Base-by-base conservation (phyloP, 1,140 invertebrate species). In the Drosophila triauraria region DNA sequence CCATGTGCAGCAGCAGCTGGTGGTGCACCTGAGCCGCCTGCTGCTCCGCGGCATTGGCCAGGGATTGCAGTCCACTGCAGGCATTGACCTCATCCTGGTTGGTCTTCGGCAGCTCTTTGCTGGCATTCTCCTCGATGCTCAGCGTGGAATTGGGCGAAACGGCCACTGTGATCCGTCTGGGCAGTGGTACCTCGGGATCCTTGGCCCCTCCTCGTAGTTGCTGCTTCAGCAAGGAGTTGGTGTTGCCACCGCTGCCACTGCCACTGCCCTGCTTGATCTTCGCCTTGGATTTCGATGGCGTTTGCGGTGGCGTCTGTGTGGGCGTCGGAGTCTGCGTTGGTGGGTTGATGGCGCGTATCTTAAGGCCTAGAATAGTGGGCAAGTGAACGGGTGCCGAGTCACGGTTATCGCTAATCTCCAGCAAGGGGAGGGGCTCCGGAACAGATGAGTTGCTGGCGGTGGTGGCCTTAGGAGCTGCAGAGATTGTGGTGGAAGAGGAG, bases 201-300 rank as follows among this genome's bases (percentile, higher is more conserved):
- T 90, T 92, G 25, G 83, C 67, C 79, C 90, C 95, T 93, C 67
- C 74, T 4, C 88, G 80, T 20, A 92, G 57, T 58, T 92, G 91
- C 61, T 92, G 91, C 47, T 91, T 91, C 4, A 92, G 71, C 42
- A 92, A 48, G 93, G 92, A 63, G 35, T 92, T 94, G 93, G 71
- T 91, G 64, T 75, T 84, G 64, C 42, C 61, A 50, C 35, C 91
- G 64, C 75, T 84, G 64, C 42, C 61, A 50, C 35, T 51, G 46
- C 56, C 64, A 6, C 13, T 17, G 1, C 30, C 53, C 30, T 80
- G 68, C 50, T 59, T 70, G 47, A 43, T 23, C 32, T 74, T 74
- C 13, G 54, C 23, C 30, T 74, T 74, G 2, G 68, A 60, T 12
- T 74, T 74, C 2, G 68, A 38, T 2, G 43, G 64, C 9, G 42